Conservation (phyloP, 2,113 vertebrate genomes). For the Anoplopoma fimbria region DNA sequence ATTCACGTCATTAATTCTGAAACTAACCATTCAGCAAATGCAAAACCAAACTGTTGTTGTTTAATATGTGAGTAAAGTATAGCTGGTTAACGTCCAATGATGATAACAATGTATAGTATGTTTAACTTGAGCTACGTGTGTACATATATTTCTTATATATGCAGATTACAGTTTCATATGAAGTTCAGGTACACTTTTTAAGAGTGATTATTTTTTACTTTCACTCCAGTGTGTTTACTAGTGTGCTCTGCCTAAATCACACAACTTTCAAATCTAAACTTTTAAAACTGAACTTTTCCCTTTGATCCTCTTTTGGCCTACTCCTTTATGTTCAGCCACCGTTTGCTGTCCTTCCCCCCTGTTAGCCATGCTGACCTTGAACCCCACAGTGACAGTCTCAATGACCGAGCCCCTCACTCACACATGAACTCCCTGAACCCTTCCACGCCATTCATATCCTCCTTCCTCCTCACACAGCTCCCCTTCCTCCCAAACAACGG, state of each 20-base stretch:
- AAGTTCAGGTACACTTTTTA: background rate
- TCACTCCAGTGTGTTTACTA: background rate
- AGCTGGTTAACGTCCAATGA: background rate
- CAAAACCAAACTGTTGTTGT: background rate
- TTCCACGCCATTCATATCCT: conserved; percentile 62
- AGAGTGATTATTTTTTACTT: background rate
- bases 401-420: conserved; percentile 55
- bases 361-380: conserved; percentile 74
- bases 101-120: background rate
- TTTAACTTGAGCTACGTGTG: background rate
- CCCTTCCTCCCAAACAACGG: conserved; percentile 66
- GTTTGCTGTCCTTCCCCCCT: conserved; percentile 28
- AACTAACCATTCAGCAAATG: background rate
- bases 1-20: conserved; percentile 1
- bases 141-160: background rate
- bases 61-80: background rate
- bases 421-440: conserved; percentile 73
- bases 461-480: conserved; percentile 22
- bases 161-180: background rate
- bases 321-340: background rate
- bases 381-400: conserved; percentile 63
- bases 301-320: background rate
- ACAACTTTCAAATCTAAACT: background rate
- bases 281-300: conserved; percentile 17
- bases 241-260: background rate